A percentile compares a stretch with the other conserved stretches of the same genome.
phyloP scores from a whole-genome alignment of 2,888 invertebrate species.

The Uropetala carovei region DNA sequence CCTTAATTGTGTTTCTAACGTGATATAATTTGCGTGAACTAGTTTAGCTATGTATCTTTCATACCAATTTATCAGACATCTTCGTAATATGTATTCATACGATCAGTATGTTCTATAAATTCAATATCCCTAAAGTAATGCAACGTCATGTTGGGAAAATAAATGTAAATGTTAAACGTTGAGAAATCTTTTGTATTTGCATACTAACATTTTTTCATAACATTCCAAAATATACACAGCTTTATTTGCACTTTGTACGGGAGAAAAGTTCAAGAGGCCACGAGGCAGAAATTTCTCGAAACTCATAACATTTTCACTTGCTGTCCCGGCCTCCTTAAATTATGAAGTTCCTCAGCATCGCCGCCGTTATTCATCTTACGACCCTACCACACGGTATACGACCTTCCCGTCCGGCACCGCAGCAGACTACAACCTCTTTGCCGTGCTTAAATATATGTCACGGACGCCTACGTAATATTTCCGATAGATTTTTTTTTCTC shows the following conservation, averaged over 20 bases:
- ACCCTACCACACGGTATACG: conserved; percentile 18
- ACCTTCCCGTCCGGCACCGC: background rate
- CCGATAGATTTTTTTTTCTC: background rate
- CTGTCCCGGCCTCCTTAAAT: conserved; percentile 8
- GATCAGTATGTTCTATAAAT: too few relatives aligned
- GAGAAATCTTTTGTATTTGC: too few relatives aligned
- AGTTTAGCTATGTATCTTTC: too few relatives aligned
- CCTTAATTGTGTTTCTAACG: too few relatives aligned
- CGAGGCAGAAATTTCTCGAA: background rate
- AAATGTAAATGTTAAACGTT: too few relatives aligned
- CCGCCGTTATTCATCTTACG: background rate
- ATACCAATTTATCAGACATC: too few relatives aligned
- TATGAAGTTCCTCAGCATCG: background rate
- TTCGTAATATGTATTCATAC: too few relatives aligned
- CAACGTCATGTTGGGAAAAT: too few relatives aligned
- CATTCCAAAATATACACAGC: background rate
- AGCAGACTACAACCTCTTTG: conserved; percentile 6
- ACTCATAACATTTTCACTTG: conserved; percentile 24
- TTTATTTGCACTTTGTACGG: background rate
- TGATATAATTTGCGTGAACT: too few relatives aligned
- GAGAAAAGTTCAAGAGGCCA: background rate
- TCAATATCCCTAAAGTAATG: too few relatives aligned
- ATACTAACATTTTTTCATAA: background rate
- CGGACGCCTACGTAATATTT: background rate
- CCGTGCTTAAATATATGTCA: background rate